These are phyloP conservation scores for Caenorhabditis briggsae DNA, from an alignment of 1,140 invertebrate species.

Conservation along the genomic window DNA sequence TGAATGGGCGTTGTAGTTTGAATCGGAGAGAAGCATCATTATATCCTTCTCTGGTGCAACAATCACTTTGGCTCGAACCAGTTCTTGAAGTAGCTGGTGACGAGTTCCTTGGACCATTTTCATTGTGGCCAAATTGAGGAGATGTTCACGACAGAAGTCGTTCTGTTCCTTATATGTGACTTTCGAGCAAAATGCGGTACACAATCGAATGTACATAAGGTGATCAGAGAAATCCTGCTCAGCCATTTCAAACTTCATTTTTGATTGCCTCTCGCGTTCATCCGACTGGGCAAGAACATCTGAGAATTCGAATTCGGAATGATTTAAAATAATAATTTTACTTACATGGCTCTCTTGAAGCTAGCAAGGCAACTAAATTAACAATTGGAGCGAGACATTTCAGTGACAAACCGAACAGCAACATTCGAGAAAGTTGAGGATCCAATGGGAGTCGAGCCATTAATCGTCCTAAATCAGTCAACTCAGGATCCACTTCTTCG, in stretches of 20 bases:
- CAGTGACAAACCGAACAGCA: constrained; percentile 89
- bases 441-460: constrained; percentile 90
- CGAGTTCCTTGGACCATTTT: constrained; percentile 84
- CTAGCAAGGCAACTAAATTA: constrained; percentile 89
- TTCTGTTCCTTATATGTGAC: neutral
- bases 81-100: constrained; percentile 71
- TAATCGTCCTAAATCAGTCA: constrained; percentile 89
- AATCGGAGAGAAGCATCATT: constrained; percentile 68
- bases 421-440: constrained; percentile 87
- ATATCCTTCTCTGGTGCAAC: constrained; percentile 18
- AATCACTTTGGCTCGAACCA: constrained; percentile 69
- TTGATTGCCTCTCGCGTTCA: constrained; percentile 78
- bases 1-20: constrained; percentile 60
- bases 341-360: constrained; percentile 84
- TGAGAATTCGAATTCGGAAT: constrained; percentile 56
- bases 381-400: constrained; percentile 94
- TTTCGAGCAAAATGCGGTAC: constrained; percentile 14
- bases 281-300: constrained; percentile 72
- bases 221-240: constrained; percentile 90
- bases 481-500: constrained; percentile 79
- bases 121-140: constrained; percentile 79
- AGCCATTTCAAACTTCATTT: constrained; percentile 84
- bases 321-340: constrained; percentile 36
- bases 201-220: constrained; percentile 84
- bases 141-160: constrained; percentile 37